Percentiles rank a stretch among this genome's conserved stretches.
phyloP scores from a whole-genome alignment of 2,797 vertebrate species.

The Sebastolobus altivelis region DNA sequence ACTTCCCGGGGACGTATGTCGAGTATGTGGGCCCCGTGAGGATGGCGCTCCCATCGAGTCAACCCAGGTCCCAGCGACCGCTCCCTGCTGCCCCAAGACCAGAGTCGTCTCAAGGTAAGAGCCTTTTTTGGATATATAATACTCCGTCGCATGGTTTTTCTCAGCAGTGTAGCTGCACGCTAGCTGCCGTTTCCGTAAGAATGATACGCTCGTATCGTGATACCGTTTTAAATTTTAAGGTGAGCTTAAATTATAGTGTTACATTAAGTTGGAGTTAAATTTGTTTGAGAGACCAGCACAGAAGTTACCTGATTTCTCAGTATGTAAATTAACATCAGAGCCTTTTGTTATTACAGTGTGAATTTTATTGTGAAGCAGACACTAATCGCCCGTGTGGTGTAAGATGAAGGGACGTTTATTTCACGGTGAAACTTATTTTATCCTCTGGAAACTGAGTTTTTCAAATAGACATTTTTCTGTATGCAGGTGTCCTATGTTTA shows the following conservation, averaged over 20 bases:
- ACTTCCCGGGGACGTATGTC: constrained; percentile 95
- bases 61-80: constrained; percentile 90
- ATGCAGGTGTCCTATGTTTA: too few relatives aligned
- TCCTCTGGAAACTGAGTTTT: background rate
- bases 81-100: constrained; percentile 88
- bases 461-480: background rate
- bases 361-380: too few relatives aligned
- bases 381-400: too few relatives aligned
- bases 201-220: background rate
- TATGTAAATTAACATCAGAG: background rate
- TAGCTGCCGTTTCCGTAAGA: background rate
- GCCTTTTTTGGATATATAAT: background rate
- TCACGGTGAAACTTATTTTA: too few relatives aligned
- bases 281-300: background rate
- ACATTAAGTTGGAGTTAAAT: background rate
- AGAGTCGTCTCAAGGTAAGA: constrained; percentile 73
- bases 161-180: background rate
- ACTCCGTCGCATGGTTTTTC: background rate
- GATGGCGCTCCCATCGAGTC: constrained; percentile 86
- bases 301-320: background rate
- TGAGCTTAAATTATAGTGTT: background rate
- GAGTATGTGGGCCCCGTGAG: constrained; percentile 91
- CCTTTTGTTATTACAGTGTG: background rate
- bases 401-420: too few relatives aligned
- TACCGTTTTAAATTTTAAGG: background rate